Evolutionary conservation across 2,888 invertebrate genomes (phyloP).

Genomic region (Prenolepis imparis): DNA sequence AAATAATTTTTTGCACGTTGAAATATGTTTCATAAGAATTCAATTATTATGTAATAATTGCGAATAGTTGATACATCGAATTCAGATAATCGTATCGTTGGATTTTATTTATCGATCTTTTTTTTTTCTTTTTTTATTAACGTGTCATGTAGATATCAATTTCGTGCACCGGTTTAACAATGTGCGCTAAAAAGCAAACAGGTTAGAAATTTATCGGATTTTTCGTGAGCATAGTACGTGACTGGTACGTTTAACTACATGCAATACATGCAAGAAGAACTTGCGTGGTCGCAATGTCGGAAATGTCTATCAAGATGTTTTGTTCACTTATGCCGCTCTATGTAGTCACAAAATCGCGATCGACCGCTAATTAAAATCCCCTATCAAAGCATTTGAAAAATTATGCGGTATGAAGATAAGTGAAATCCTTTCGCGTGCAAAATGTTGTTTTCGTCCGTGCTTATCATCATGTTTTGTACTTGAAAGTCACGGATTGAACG

Average conservation of each 20-base stretch:
- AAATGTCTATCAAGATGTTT: conserved; percentile 55
- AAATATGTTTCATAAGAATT: not conserved
- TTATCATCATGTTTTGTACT: conserved; percentile 16
- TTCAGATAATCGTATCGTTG: not conserved
- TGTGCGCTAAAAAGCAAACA: conserved; percentile 39
- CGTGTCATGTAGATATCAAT: not conserved
- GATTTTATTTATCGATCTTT: not conserved
- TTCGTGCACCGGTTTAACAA: conserved; percentile 22
- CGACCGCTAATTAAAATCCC: conserved; percentile 44
- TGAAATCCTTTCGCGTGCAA: conserved; percentile 23
- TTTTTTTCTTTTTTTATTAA: not conserved
- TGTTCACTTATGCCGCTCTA: conserved; percentile 30
- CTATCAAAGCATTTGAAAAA: conserved; percentile 28
- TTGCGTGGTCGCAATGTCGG: conserved; percentile 45
- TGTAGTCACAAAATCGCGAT: conserved; percentile 44
- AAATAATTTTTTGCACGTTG: not conserved
- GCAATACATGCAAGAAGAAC: conserved; percentile 52
- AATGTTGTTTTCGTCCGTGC: conserved; percentile 12
- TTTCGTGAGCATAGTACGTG: conserved; percentile 45
- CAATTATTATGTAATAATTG: not conserved
- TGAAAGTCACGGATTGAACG: conserved; percentile 16
- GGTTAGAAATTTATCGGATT: conserved; percentile 50
- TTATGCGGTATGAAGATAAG: conserved; percentile 32
- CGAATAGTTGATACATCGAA: not conserved
- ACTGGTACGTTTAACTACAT: conserved; percentile 47